Evolutionary conservation across 2,797 vertebrate species (phyloP).

Genomic region (Peromyscus eremicus): DNA sequence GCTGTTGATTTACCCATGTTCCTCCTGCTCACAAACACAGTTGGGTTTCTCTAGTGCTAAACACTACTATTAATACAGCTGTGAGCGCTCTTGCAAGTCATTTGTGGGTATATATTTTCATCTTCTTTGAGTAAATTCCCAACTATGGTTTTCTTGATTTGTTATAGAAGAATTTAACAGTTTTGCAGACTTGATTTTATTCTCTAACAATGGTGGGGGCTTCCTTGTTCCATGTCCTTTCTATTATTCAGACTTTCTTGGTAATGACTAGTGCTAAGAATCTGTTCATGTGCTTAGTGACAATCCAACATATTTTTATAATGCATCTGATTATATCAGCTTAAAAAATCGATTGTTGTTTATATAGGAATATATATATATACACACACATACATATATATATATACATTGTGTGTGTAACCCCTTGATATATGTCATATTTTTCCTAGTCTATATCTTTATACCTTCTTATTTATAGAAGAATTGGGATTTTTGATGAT

Average conservation of each 20-base stretch:
- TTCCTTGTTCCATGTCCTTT: neutral
- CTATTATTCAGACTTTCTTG: constrained; percentile 35
- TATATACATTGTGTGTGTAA: neutral
- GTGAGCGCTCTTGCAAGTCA: neutral
- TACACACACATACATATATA: neutral
- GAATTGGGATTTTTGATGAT: constrained; percentile 8
- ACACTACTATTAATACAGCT: neutral
- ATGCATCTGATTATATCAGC: neutral
- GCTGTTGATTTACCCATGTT: neutral
- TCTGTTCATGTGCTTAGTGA: neutral
- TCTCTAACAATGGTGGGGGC: neutral
- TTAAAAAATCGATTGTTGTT: neutral
- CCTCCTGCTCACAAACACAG: neutral
- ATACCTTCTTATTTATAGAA: neutral
- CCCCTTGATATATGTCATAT: constrained; percentile 6
- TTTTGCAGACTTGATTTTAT: constrained; percentile 20
- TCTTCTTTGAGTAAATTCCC: neutral
- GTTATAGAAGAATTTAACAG: neutral
- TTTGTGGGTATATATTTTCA: neutral
- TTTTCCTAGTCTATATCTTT: constrained; percentile 6
- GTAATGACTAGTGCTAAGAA: neutral
- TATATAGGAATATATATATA: neutral
- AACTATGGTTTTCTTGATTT: constrained; percentile 11
- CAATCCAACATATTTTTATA: neutral
- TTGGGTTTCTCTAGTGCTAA: neutral